Conservation (phyloP, 2,113 vertebrate genomes). For the Notothenia rossii region DNA sequence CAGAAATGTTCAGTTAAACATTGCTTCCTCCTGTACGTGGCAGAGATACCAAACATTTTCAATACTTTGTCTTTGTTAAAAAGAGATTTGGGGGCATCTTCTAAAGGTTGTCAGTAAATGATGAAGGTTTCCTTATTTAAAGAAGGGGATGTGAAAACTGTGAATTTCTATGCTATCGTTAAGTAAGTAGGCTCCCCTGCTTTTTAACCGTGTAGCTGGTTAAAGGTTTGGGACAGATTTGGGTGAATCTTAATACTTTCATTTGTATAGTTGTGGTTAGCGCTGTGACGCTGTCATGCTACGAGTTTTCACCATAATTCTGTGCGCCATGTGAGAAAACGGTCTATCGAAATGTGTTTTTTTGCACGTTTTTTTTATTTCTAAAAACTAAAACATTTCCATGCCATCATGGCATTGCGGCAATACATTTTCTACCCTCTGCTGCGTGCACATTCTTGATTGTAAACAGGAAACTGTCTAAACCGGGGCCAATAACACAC, state of each 20-base stretch:
- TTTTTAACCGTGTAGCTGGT: no score
- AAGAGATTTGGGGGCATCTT: no score
- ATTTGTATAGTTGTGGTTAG: not conserved
- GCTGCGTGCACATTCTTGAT: not conserved
- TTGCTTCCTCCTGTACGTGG: not conserved
- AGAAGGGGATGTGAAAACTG: no score
- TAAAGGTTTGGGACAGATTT: no score
- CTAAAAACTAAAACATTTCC: not conserved
- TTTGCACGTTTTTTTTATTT: not conserved
- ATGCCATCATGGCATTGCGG: not conserved
- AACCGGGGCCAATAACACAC: slow-evolving; percentile 6
- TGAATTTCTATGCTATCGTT: no score
- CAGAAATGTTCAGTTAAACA: slow-evolving; percentile 1
- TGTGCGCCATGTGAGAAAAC: not conserved
- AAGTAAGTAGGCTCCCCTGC: no score
- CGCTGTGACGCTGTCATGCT: not conserved
- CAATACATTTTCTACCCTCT: not conserved
- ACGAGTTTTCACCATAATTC: no score
- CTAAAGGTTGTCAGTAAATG: no score
- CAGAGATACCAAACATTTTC: not conserved
- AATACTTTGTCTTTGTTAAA: not conserved
- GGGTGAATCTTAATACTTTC: not conserved
- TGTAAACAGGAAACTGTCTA: slow-evolving; percentile 30
- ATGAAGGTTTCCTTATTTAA: no score
- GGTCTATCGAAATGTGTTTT: not conserved